Conservation (phyloP, 2,113 vertebrate species). For the Hipposideros armiger region DNA sequence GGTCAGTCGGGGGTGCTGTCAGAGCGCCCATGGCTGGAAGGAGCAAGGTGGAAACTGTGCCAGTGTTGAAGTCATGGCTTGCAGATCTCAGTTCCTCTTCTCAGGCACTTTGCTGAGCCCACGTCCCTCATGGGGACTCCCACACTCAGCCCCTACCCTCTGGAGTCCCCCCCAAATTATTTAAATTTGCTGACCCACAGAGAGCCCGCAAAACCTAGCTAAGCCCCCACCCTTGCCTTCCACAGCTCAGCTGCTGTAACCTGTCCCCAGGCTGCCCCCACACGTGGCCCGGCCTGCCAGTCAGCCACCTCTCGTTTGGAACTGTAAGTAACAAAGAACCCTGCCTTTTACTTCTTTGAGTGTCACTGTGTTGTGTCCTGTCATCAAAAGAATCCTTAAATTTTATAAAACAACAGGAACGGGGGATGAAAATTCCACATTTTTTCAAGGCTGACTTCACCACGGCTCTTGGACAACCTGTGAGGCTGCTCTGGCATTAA, state of each 20-base stretch:
- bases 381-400: not conserved
- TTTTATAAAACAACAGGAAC: not conserved
- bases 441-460: not conserved
- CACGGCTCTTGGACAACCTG: fast-evolving
- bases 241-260: fast-evolving
- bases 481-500: fast-evolving
- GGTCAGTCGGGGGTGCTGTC: fast-evolving
- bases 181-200: too few relatives aligned
- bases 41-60: fast-evolving
- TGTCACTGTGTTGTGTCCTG: fast-evolving
- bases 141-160: not conserved
- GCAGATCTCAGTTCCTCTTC: not conserved
- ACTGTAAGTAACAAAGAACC: not conserved
- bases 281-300: fast-evolving
- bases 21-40: fast-evolving
- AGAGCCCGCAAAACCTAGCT: fast-evolving
- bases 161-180: fast-evolving
- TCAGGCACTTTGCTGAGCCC: not conserved
- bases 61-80: not conserved
- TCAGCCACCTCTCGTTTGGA: not conserved
- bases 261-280: fast-evolving
- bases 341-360: not conserved
- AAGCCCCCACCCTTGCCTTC: not conserved
- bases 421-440: not conserved
- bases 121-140: not conserved